phyloP scores from a whole-genome alignment of 2,797 vertebrate genomes.

The Pempheris klunzingeri region DNA sequence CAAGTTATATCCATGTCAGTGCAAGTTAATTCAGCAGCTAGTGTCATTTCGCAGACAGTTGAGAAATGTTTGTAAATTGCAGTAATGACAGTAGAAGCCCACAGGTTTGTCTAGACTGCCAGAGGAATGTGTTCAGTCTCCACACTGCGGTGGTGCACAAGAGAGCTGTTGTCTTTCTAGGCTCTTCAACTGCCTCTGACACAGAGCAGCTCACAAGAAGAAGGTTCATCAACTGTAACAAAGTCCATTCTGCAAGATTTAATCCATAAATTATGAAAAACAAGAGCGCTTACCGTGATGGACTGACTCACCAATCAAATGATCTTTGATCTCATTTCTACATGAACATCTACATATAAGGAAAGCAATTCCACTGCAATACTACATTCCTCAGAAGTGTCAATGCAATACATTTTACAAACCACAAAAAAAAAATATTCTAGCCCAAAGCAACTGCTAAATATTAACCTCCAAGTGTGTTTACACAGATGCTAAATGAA shows the following conservation, averaged over 20 bases:
- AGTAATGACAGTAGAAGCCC: slow-evolving; percentile 74
- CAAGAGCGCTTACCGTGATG: not conserved
- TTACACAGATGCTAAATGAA: slow-evolving; percentile 28
- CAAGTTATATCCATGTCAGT: slow-evolving; percentile 10
- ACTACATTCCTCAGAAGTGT: slow-evolving; percentile 44
- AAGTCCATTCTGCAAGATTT: slow-evolving; percentile 23
- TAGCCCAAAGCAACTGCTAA: slow-evolving; percentile 19
- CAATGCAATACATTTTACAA: not conserved
- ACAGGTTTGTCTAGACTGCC: slow-evolving; percentile 75
- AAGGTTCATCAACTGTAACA: slow-evolving; percentile 8
- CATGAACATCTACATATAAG: slow-evolving; percentile 46
- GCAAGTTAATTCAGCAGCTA: slow-evolving; percentile 22
- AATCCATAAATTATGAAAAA: slow-evolving; percentile 24
- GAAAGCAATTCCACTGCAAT: slow-evolving; percentile 18
- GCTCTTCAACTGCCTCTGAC: slow-evolving; percentile 46
- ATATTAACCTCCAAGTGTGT: slow-evolving; percentile 32
- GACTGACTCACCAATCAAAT: slow-evolving; percentile 6
- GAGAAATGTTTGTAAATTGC: slow-evolving; percentile 72
- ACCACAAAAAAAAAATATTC: slow-evolving; percentile 29
- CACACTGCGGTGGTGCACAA: slow-evolving; percentile 56
- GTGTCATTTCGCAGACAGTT: slow-evolving; percentile 43
- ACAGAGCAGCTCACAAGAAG: slow-evolving; percentile 19
- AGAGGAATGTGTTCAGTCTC: slow-evolving; percentile 74
- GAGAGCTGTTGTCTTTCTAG: slow-evolving; percentile 68
- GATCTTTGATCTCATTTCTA: slow-evolving; percentile 41